Evolutionary conservation across 2,797 vertebrate genomes (phyloP), one percentile per base, ranked within the genome.

Genomic region (Pangasius djambal): DNA sequence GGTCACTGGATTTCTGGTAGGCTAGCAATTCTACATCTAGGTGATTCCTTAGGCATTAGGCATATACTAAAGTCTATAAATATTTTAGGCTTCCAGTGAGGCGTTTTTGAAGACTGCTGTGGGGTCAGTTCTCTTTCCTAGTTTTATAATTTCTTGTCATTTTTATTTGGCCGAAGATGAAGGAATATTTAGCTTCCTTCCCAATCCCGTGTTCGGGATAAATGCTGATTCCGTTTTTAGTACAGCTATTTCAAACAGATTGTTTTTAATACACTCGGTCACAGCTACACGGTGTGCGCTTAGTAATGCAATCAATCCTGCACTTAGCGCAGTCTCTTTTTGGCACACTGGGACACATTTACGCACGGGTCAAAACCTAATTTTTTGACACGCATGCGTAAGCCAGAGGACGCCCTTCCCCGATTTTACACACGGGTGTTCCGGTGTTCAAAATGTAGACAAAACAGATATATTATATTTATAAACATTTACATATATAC

Each of bases 251-350:
- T 97, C 97, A 97, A 98, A 98, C 98, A 99, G 98, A 98, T 98
- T 97, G 97, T 97, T 97, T 96, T 98, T 97, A 99, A 99, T 99
- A 97, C 98, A 96, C 96, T 97, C 94, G 97, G 98, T 99, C 98
- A 99, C 98, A 98, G 97, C 98, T 98, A 99, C 98, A 98, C 98
- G 98, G 98, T 97, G 97, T 97, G 95, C 97, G 96, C 97, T 98
- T 99, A 99, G 99, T 99, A 99, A 99, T 98, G 97, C 98, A 97
- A 99, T 99, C 98, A 98, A 99, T 99, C 98, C n/a, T 12, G 13
- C 28, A 2, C 13, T 7, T 50, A n/a, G 12, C 12, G 44, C 25
- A 52, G 48, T 34, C 77, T 0, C 28, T 9, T 52, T 52, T 18
- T 31, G 48, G 75, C 48, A 31, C 75, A 78, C 48, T 77, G 25